phyloP scores from a whole-genome alignment of 2,888 invertebrate species.

The Agrochola lychnidis region DNA sequence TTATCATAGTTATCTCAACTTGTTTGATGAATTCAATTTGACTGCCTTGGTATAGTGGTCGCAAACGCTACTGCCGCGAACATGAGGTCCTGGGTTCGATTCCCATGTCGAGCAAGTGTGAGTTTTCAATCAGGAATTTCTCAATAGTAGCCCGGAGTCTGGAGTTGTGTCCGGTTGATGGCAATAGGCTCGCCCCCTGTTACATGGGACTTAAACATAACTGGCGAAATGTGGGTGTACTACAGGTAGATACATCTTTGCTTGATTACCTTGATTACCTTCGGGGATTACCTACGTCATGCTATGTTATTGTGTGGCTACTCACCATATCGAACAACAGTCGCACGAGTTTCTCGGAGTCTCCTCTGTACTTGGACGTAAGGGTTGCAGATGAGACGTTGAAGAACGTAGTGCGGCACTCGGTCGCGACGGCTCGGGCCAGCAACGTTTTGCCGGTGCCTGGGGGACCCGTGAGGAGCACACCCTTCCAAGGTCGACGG shows the following conservation, averaged over 20 bases:
- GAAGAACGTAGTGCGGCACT: constrained; percentile 97
- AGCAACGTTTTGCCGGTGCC: constrained; percentile 96
- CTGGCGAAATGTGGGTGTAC: background rate
- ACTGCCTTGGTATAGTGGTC: background rate
- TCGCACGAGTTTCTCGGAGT: constrained; percentile 96
- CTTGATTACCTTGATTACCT: too few species aligned
- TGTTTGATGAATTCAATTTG: background rate
- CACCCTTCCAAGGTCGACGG: constrained; percentile 95
- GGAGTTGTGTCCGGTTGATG: background rate
- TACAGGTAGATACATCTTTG: background rate
- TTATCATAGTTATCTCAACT: too few species aligned
- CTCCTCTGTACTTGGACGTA: constrained; percentile 97
- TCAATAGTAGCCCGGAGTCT: background rate
- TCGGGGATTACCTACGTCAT: background rate
- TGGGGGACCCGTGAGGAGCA: constrained; percentile 92
- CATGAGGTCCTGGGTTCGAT: background rate
- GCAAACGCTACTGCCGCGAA: background rate
- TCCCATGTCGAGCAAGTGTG: background rate
- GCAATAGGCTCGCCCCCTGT: background rate
- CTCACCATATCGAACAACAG: constrained; percentile 96
- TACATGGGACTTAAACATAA: background rate
- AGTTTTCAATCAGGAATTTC: background rate
- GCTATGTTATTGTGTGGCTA: background rate
- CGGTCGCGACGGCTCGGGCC: constrained; percentile 96
- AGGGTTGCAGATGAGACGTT: constrained; percentile 96